Base-by-base conservation (phyloP, 2,888 invertebrate species). In the Zygogramma bicolorata region DNA sequence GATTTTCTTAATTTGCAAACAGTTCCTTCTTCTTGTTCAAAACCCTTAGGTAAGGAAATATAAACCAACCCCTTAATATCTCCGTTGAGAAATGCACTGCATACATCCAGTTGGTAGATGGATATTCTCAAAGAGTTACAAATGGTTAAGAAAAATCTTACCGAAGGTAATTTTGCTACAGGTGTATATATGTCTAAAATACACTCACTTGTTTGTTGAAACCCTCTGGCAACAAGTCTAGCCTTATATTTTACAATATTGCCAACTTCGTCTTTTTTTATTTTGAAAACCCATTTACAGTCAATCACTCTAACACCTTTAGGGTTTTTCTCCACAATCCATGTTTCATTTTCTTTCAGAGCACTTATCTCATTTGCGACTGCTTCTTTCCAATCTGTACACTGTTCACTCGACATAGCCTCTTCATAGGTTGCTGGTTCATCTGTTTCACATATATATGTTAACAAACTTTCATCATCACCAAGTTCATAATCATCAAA, bases 241-340 rank as follows among this genome's bases (percentile, higher is more conserved):
- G 72, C 70, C 27, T 73, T 70, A 67, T 49, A 68, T 49, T 58
- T 59, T 65, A 10, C 22, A 20, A 27, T n/a, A 58, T 58, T 58
- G 29, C 73, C 76, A 13, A 34, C 29, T 42, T 68, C 70, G 59
- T 74, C 60, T 40, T 49, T 68, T 68, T 75, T 77, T 7, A 63
- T 49, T 34, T 72, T 75, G 62, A 75, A 75, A 8, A 77, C 73
- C 75, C 76, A 75, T 53, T 75, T 75, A 31, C 70, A 72, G 15
- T 73, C 71, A 20, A 75, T 71, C 15, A 71, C 65, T 34, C 73
- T 66, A 65, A 20, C 34, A 59, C 57, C 63, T 40, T 27, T 20
- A 3, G 73, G 70, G 10, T 25, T 62, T 31, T 65, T n/a, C n/a
- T 62, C 71, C 25, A 49, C 42, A 25, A 61, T 63, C 75, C 77